A percentile compares a stretch with the other conserved stretches of the same genome.
These are phyloP conservation scores for Iphiclides podalirius DNA, from an alignment of 2,888 invertebrate genomes.

Conservation along the genomic window DNA sequence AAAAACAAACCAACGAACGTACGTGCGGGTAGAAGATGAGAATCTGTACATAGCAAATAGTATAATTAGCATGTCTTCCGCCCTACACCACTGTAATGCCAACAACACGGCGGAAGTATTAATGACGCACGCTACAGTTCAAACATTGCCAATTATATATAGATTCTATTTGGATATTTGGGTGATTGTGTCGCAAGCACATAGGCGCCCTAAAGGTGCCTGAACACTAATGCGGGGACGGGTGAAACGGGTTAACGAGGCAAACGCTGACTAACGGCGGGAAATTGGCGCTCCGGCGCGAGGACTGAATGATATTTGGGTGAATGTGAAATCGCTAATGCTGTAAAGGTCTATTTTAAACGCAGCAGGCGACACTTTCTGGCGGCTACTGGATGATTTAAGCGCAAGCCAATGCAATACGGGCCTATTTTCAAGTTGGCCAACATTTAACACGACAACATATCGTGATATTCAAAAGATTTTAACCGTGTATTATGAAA, in stretches of 20 bases:
- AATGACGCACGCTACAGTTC: slow-evolving; percentile 35
- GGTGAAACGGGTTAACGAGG: neutral
- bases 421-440: neutral
- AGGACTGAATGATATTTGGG: neutral
- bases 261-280: neutral
- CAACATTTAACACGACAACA: neutral
- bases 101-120: slow-evolving; percentile 34
- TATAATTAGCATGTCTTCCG: slow-evolving; percentile 38
- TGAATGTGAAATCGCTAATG: neutral
- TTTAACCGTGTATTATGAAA: neutral
- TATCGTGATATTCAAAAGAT: neutral
- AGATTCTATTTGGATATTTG: slow-evolving; percentile 28
- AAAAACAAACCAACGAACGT: slow-evolving; percentile 1
- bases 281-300: slow-evolving; percentile 1
- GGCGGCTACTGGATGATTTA: neutral
- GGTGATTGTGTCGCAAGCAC: slow-evolving; percentile 13
- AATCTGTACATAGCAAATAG: slow-evolving; percentile 30
- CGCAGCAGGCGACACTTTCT: neutral
- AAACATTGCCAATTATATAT: slow-evolving; percentile 30
- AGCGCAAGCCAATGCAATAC: neutral
- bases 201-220: slow-evolving; percentile 8
- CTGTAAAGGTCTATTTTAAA: neutral
- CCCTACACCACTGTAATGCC: slow-evolving; percentile 34
- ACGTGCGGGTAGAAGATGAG: neutral
- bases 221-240: neutral